A percentile compares a stretch with the other conserved stretches of the same genome.
Conservation (phyloP, 2,888 invertebrate genomes). For the Schizotus pectinicornis region DNA sequence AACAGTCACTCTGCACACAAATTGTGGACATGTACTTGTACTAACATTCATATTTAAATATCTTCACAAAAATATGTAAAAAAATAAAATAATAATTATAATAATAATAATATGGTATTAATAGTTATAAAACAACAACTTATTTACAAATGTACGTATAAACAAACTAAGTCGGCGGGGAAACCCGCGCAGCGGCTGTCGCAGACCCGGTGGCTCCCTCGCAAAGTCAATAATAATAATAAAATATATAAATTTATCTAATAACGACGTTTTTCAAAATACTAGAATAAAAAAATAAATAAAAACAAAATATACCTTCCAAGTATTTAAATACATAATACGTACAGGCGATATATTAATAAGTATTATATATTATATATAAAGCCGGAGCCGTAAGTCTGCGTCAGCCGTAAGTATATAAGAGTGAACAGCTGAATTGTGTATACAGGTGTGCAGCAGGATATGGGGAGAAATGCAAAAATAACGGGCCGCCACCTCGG, state of each 20-base stretch:
- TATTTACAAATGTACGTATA: conserved; percentile 58
- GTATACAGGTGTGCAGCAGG: conserved; percentile 44
- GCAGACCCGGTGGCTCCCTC: conserved; percentile 36
- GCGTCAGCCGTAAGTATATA: conserved; percentile 7
- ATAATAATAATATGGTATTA: conserved; percentile 58
- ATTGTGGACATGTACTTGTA: conserved; percentile 58
- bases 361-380: conserved; percentile 47
- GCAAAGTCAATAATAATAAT: conserved; percentile 46
- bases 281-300: conserved; percentile 59
- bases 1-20: conserved; percentile 59
- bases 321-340: conserved; percentile 47
- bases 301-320: conserved; percentile 57
- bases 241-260: conserved; percentile 57
- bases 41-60: conserved; percentile 61
- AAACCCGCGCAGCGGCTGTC: conserved; percentile 41
- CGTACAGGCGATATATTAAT: conserved; percentile 38
- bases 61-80: conserved; percentile 62
- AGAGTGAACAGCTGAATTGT: conserved; percentile 32
- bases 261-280: conserved; percentile 57
- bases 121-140: conserved; percentile 61
- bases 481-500: no score
- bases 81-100: conserved; percentile 62
- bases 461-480: conserved; percentile 41
- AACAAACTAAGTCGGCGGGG: conserved; percentile 54
- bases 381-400: conserved; percentile 45